A percentile compares a stretch with the other conserved stretches of the same genome.
phyloP scores from a whole-genome alignment of 2,888 invertebrate genomes.

The Agrochola lota region DNA sequence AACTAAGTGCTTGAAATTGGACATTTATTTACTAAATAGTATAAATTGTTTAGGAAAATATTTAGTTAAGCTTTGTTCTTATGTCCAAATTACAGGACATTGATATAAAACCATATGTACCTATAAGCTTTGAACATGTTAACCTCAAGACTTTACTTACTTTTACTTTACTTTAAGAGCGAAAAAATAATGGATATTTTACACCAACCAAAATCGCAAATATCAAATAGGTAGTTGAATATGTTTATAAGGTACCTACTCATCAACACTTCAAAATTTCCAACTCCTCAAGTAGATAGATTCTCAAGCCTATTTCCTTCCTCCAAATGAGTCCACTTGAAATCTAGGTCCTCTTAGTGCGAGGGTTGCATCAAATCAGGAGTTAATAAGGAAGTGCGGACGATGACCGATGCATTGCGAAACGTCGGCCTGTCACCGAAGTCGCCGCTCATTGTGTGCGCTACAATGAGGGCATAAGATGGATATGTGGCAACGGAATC shows the following conservation, averaged over 20 bases:
- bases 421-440: slow-evolving; percentile 61
- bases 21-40: background rate
- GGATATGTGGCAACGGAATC: slow-evolving; percentile 6
- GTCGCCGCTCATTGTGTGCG: background rate
- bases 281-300: slow-evolving; percentile 12
- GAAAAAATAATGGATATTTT: background rate
- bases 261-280: background rate
- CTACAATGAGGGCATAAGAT: slow-evolving; percentile 13
- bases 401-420: slow-evolving; percentile 83
- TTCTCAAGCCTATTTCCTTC: slow-evolving; percentile 32
- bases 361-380: slow-evolving; percentile 60
- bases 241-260: background rate
- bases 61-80: background rate
- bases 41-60: background rate
- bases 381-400: slow-evolving; percentile 83
- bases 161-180: too few species aligned
- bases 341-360: slow-evolving; percentile 54
- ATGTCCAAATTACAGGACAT: background rate
- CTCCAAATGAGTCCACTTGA: slow-evolving; percentile 43
- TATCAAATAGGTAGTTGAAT: background rate
- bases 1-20: background rate
- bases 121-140: background rate
- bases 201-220: background rate
- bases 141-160: too few species aligned
- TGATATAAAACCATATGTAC: background rate